Conservation (phyloP, 2,888 invertebrate genomes). For the Argyresthia goedartella region DNA sequence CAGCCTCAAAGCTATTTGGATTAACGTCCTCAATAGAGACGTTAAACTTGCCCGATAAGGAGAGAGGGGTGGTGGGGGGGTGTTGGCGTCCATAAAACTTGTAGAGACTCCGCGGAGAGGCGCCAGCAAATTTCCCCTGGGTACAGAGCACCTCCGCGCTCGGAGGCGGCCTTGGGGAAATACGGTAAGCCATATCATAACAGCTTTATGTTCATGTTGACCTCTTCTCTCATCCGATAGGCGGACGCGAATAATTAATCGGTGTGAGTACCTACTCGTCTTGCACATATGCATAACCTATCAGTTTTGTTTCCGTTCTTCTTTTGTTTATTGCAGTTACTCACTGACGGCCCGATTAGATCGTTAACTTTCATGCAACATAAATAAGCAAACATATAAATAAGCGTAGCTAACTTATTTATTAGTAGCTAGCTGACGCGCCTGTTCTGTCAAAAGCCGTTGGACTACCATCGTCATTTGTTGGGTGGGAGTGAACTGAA, state of each 20-base stretch:
- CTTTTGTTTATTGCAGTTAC: too few species aligned
- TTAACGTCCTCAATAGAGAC: constrained; percentile 4
- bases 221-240: constrained; percentile 36
- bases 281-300: too few species aligned
- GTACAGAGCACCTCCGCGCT: constrained; percentile 31
- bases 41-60: constrained; percentile 5
- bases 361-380: too few species aligned
- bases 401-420: too few species aligned
- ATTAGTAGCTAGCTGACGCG: too few species aligned
- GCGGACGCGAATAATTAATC: constrained; percentile 26
- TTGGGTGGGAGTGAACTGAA: too few species aligned
- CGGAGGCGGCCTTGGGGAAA: constrained; percentile 52
- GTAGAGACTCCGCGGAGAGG: constrained; percentile 63
- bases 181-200: constrained; percentile 69
- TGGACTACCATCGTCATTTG: too few species aligned
- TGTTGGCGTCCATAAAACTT: constrained; percentile 67
- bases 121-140: constrained; percentile 66
- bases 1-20: constrained; percentile 2
- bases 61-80: constrained; percentile 11
- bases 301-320: neutral
- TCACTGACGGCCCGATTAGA: too few species aligned
- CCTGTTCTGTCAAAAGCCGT: too few species aligned
- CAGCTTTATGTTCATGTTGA: constrained; percentile 69
- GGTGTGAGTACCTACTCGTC: constrained; percentile 1
- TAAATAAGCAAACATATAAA: too few species aligned